A percentile compares a stretch with the other conserved stretches of the same genome.
These are phyloP conservation scores for Aramus guarauna DNA, from an alignment of 2,113 vertebrate species.

Conservation along the genomic window DNA sequence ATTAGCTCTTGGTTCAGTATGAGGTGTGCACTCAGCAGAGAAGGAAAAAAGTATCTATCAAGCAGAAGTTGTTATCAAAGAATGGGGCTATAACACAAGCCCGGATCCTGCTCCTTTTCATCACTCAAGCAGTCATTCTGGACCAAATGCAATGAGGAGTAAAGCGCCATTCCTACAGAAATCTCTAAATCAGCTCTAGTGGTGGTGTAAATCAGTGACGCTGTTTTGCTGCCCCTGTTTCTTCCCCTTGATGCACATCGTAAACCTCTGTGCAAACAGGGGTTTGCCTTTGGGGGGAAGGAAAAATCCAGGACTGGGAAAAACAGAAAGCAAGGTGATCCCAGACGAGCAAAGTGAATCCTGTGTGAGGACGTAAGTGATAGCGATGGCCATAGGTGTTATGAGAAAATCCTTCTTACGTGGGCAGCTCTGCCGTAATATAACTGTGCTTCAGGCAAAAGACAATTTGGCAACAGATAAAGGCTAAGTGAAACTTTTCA, in stretches of 20 bases:
- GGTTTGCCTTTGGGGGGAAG: background rate
- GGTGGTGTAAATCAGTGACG: background rate
- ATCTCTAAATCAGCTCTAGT: background rate
- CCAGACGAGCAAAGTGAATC: background rate
- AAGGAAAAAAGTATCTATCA: background rate
- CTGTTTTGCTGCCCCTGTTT: background rate
- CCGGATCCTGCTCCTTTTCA: background rate
- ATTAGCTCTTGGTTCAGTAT: background rate
- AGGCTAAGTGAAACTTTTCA: background rate
- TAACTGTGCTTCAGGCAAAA: background rate
- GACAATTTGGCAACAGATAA: background rate
- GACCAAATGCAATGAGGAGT: background rate
- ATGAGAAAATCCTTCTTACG: background rate
- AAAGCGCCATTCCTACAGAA: background rate
- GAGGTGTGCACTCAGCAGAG: background rate
- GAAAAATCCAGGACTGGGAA: background rate
- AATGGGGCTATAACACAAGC: background rate
- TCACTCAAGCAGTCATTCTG: background rate
- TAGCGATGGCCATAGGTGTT: background rate
- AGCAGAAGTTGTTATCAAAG: background rate
- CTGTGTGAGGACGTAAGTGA: background rate
- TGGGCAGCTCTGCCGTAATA: background rate
- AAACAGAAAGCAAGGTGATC: background rate
- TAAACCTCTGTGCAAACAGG: fast-evolving
- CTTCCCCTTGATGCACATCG: background rate